Conservation (phyloP, 2,888 invertebrate species). For the Pycnomerus fuliginosus region DNA sequence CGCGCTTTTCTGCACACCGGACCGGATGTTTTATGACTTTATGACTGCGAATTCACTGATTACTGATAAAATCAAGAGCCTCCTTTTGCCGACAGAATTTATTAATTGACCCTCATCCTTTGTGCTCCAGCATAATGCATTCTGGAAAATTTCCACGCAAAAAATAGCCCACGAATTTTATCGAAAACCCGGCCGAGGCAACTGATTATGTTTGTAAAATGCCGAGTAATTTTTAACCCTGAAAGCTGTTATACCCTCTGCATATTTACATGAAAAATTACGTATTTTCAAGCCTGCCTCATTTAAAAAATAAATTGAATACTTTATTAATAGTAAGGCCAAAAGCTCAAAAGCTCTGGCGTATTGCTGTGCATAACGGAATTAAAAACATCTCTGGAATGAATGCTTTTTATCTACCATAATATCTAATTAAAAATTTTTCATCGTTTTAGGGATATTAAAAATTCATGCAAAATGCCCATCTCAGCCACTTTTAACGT, state of each 20-base stretch:
- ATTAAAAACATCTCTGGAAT: too few species aligned
- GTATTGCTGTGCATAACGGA: constrained; percentile 29
- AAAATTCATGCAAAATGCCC: too few species aligned
- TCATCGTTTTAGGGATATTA: too few species aligned
- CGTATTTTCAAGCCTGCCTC: constrained; percentile 26
- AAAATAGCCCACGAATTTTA: too few species aligned
- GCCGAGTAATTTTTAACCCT: constrained; percentile 30
- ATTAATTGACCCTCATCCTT: too few species aligned
- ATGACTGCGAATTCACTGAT: constrained; percentile 24
- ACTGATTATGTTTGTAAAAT: constrained; percentile 33
- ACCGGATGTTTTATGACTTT: constrained; percentile 22
- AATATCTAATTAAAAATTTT: too few species aligned
- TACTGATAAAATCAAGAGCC: constrained; percentile 11
- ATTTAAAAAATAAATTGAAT: constrained; percentile 36
- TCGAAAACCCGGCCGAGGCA: too few species aligned
- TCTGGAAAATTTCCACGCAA: too few species aligned
- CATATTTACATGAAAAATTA: constrained; percentile 35
- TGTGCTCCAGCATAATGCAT: too few species aligned
- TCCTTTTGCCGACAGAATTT: too few species aligned
- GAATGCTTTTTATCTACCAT: too few species aligned
- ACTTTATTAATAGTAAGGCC: constrained; percentile 32
- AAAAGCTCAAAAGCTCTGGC: constrained; percentile 22
- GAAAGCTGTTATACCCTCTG: constrained; percentile 20
- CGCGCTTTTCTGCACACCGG: constrained; percentile 17
- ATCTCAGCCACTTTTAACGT: too few species aligned